Evolutionary conservation across 1,140 invertebrate genomes (phyloP), one percentile per base, ranked within the genome.

Genomic region (Maconellicoccus hirsutus): DNA sequence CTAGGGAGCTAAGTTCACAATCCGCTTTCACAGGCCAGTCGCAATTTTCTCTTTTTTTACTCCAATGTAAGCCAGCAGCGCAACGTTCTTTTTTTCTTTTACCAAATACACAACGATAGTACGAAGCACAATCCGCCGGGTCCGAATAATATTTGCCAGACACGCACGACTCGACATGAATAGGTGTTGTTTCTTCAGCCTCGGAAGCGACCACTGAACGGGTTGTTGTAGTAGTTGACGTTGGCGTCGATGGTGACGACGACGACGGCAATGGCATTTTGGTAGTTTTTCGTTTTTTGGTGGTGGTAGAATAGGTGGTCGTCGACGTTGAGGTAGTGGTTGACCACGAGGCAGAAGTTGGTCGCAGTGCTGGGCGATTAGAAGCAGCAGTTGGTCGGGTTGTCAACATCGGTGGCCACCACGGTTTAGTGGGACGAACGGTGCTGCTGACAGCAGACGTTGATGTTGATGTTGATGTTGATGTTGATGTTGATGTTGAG

Each of bases 51-150:
- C 80, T 79, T 1, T 79, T 77, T 8, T 79, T 77, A 75, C 91
- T 90, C 90, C 90, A 94, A 75, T 93, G 89, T n/a, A 93, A 77
- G 33, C 89, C 89, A 0, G 86, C 84, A 0, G 89, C 86, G 77
- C 91, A 93, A 25, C 85, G 83, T 74, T 89, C 86, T 27, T 84
- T 85, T 59, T 81, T 82, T 70, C 87, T 81, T 70, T 86, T 84
- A 0, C 88, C 88, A 1, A 84, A 79, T 14, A 89, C 83, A 75
- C 91, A 93, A 76, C 88, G 84, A 71, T 87, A 87, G 76, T 91
- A 94, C 0, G 84, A 83, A 72, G 86, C 86, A 74, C 91, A 94
- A 76, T 90, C 88, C 0, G 77, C 79, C 0, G 84, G 83, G 73
- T 90, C 87, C 0, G 86, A 77, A 25, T 81, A 79, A 76, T 90